phyloP scores from a whole-genome alignment of 2,797 vertebrate species.

The Cyclura pinguis region DNA sequence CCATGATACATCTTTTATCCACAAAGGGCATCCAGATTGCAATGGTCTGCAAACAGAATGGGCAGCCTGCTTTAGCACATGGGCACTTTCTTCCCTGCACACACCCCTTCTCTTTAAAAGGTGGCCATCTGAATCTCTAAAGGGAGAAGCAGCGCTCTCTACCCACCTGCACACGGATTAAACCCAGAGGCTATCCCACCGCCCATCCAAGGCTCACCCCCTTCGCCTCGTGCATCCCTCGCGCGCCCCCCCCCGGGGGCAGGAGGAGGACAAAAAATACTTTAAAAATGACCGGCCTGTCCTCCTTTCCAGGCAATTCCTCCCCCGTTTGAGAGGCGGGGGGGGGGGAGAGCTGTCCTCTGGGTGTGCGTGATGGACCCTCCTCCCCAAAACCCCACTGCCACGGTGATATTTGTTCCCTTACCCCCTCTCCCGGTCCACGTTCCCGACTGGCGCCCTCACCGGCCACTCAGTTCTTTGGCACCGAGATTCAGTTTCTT shows the following conservation, averaged over 20 bases:
- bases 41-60: slow-evolving; percentile 74
- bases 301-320: background rate
- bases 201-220: background rate
- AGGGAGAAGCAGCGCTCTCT: background rate
- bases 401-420: no score
- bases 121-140: background rate
- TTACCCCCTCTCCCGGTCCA: no score
- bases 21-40: slow-evolving; percentile 78
- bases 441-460: background rate
- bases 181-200: background rate
- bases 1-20: slow-evolving; percentile 84
- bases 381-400: background rate
- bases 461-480: background rate
- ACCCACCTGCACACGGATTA: slow-evolving; percentile 16
- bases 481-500: background rate
- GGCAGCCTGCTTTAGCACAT: slow-evolving; percentile 16
- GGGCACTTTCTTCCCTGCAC: slow-evolving; percentile 9
- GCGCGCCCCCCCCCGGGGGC: background rate
- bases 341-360: background rate
- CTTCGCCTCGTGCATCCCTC: background rate
- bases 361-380: background rate
- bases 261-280: background rate
- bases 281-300: background rate
- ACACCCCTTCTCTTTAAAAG: background rate
- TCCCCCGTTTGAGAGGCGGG: background rate